Evolutionary conservation across 2,113 vertebrate genomes (phyloP), one percentile per base, ranked within the genome.

Genomic region (Pomatostomus ruficeps): DNA sequence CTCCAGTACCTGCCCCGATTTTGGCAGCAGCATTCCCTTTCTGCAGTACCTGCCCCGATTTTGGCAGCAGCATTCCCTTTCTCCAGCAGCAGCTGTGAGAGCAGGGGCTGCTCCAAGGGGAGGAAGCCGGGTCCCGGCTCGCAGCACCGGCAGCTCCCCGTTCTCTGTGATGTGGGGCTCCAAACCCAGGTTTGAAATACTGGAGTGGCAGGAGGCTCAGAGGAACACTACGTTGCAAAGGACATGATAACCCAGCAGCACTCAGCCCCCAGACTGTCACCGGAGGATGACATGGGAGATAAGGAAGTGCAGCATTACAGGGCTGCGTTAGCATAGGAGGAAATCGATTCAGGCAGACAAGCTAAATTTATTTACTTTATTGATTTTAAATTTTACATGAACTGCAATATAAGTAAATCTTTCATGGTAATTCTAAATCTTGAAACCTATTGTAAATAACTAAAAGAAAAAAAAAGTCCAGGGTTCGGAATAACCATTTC

Each of bases 341-440:
- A 97, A 98, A 98, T 98, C 97, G 96, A 98, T 98, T 98, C 95
- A 80, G 95, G 94, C 89, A 97, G 97, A 98, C 98, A 98, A 97
- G 95, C 70, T 96, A 97, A 98, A 98, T 98, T 98, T 98, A 98
- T 98, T 98, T 96, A 97, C 96, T 97, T 98, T 98, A 98, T 98
- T 98, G 98, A 98, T 98, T 98, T 98, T 98, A 98, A 98, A 98
- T 98, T 98, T 98, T 98, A 98, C 98, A 98, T 97, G 97, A 95
- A 97, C 96, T 96, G 97, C 97, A 97, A 97, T 97, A 95, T 97
- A 96, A 98, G 97, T 98, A 98, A 98, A 98, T 98, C 98, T 98
- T 98, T 98, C 96, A 94, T 96, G 96, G 97, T 97, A 97, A 98
- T 98, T 98, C 97, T 97, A 97, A 97, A 97, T 97, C 97, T 97